A percentile compares a stretch with the other conserved stretches of the same genome.
Evolutionary conservation across 2,797 vertebrate genomes (phyloP).

Genomic region (Danio jaintianensis): DNA sequence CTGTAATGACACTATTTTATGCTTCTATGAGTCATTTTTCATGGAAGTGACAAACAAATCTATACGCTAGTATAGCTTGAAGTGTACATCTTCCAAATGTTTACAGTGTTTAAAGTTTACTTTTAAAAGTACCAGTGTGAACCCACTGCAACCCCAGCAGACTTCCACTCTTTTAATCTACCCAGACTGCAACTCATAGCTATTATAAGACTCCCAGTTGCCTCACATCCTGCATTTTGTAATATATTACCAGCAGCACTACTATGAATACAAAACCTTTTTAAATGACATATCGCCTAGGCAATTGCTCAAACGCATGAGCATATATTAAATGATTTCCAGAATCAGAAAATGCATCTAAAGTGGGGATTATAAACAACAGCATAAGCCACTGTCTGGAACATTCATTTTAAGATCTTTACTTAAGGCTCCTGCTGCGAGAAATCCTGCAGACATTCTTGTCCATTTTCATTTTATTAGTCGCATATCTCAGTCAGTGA

Average conservation of each 20-base stretch:
- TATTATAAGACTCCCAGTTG: conserved; percentile 23
- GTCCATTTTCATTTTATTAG: conserved; percentile 67
- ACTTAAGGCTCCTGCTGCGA: conserved; percentile 31
- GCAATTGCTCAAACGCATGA: background rate
- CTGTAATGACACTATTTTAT: too few species aligned
- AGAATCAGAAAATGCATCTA: background rate
- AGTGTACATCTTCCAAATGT: too few species aligned
- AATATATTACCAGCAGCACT: conserved; percentile 4
- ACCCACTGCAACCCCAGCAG: too few species aligned
- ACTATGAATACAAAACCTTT: background rate
- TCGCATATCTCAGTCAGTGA: conserved; percentile 63
- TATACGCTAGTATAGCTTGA: too few species aligned
- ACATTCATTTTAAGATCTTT: conserved; percentile 34
- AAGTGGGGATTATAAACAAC: conserved; percentile 8
- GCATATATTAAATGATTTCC: background rate
- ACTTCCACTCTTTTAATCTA: background rate
- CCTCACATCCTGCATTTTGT: conserved; percentile 12
- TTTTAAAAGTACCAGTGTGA: too few species aligned
- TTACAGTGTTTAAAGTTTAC: too few species aligned
- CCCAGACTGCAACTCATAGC: background rate
- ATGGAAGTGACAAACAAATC: too few species aligned
- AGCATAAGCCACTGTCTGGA: background rate
- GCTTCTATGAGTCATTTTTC: too few species aligned
- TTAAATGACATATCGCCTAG: background rate
- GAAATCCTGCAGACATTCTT: conserved; percentile 60